Conservation (phyloP, 2,888 invertebrate genomes). For the Mechanitis messenoides region DNA sequence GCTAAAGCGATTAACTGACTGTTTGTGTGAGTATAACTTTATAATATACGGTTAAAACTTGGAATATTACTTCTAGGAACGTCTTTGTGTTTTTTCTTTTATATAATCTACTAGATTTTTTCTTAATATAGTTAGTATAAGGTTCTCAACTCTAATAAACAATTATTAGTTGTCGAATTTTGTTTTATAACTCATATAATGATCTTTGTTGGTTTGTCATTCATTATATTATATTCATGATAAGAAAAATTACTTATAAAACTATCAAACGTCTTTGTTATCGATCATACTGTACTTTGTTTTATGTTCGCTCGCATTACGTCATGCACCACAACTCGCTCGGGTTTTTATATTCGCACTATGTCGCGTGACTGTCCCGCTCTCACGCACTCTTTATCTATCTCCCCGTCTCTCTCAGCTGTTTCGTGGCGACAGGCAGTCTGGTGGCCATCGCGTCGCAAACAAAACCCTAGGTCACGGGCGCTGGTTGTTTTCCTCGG, state of each 20-base stretch:
- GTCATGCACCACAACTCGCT: constrained; percentile 49
- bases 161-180: too few species aligned
- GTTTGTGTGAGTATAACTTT: not conserved
- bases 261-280: constrained; percentile 36
- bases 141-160: too few species aligned
- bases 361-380: constrained; percentile 48
- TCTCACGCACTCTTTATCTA: constrained; percentile 44
- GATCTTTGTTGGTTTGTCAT: not conserved
- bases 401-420: constrained; percentile 55
- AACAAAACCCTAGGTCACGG: constrained; percentile 70
- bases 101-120: too few species aligned
- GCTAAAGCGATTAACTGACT: constrained; percentile 39
- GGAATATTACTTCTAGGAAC: too few species aligned
- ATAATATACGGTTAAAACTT: too few species aligned
- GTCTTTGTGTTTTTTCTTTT: too few species aligned
- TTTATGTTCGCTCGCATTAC: constrained; percentile 51
- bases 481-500: constrained; percentile 63
- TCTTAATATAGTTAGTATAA: too few species aligned
- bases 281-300: constrained; percentile 39
- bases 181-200: too few species aligned
- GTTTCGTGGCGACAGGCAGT: constrained; percentile 72
- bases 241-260: constrained; percentile 17
- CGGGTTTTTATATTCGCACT: constrained; percentile 53
- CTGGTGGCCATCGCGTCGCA: constrained; percentile 63
- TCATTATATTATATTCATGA: not conserved